Evolutionary conservation across 2,888 invertebrate genomes (phyloP).

Genomic region (Drosophila quinaria): DNA sequence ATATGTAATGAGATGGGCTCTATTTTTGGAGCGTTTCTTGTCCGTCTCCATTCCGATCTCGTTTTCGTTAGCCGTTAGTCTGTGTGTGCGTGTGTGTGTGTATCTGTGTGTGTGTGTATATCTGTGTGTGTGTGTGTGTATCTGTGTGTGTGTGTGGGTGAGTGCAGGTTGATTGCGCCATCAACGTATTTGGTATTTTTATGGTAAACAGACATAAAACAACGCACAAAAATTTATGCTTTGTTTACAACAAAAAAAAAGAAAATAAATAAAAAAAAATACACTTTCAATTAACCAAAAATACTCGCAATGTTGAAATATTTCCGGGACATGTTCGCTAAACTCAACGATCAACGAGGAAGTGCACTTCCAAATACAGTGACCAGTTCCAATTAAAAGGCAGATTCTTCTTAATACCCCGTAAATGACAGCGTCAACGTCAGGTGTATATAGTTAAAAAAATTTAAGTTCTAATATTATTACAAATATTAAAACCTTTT

Average conservation of each 20-base stretch:
- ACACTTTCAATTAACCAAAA: constrained; percentile 23
- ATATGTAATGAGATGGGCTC: constrained; percentile 63
- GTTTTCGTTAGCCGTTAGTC: constrained; percentile 22
- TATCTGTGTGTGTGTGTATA: constrained; percentile 18
- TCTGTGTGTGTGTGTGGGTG: constrained; percentile 19
- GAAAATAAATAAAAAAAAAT: background rate
- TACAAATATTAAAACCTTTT: too few species aligned
- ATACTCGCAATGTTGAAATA: constrained; percentile 48
- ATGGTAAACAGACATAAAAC: constrained; percentile 57
- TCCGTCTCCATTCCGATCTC: constrained; percentile 31
- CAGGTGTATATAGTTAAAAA: background rate
- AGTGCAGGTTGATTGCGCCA: constrained; percentile 63
- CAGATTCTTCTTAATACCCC: constrained; percentile 6
- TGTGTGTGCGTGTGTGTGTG: too few species aligned
- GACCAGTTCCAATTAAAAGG: background rate
- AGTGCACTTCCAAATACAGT: constrained; percentile 45
- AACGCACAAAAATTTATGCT: constrained; percentile 55
- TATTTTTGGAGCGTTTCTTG: constrained; percentile 64
- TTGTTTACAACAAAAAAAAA: constrained; percentile 61
- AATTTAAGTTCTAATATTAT: too few species aligned
- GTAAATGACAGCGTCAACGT: background rate
- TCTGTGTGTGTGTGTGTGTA: too few species aligned
- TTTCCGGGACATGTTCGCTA: constrained; percentile 55
- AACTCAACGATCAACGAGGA: constrained; percentile 37
- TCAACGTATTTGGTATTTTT: constrained; percentile 61